Evolutionary conservation across 1,140 invertebrate species (phyloP).

Genomic region (Sogatella furcifera): DNA sequence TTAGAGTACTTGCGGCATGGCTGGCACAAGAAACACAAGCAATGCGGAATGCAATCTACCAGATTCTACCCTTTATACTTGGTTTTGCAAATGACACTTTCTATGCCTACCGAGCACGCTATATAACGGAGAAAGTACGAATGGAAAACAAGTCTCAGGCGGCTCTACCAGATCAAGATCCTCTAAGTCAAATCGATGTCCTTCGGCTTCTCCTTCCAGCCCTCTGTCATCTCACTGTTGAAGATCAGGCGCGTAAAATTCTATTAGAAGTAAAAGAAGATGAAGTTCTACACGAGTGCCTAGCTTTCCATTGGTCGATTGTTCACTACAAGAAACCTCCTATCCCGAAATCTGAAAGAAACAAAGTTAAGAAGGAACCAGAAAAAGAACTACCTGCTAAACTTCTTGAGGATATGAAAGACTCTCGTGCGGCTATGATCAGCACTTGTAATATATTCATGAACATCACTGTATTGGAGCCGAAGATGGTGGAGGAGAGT

Average conservation of each 20-base stretch:
- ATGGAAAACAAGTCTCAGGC: slow-evolving; percentile 36
- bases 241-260: slow-evolving; percentile 74
- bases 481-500: slow-evolving; percentile 65
- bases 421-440: slow-evolving; percentile 69
- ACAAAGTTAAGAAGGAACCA: slow-evolving; percentile 58
- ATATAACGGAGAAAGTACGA: slow-evolving; percentile 39
- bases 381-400: slow-evolving; percentile 59
- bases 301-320: slow-evolving; percentile 76
- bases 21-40: slow-evolving; percentile 85
- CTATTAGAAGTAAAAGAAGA: slow-evolving; percentile 68
- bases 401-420: slow-evolving; percentile 66
- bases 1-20: slow-evolving; percentile 77
- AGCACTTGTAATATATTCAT: slow-evolving; percentile 85
- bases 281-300: slow-evolving; percentile 63
- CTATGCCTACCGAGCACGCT: slow-evolving; percentile 41
- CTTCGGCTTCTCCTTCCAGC: slow-evolving; percentile 73
- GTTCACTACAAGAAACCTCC: slow-evolving; percentile 74
- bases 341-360: slow-evolving; percentile 61
- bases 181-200: slow-evolving; percentile 55
- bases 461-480: slow-evolving; percentile 82
- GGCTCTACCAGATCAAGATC: slow-evolving; percentile 40
- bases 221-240: slow-evolving; percentile 79
- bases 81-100: slow-evolving; percentile 71
- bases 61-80: slow-evolving; percentile 65
- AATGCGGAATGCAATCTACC: slow-evolving; percentile 70